Evolutionary conservation across 2,888 invertebrate genomes (phyloP).

Genomic region (Graphium colonna): DNA sequence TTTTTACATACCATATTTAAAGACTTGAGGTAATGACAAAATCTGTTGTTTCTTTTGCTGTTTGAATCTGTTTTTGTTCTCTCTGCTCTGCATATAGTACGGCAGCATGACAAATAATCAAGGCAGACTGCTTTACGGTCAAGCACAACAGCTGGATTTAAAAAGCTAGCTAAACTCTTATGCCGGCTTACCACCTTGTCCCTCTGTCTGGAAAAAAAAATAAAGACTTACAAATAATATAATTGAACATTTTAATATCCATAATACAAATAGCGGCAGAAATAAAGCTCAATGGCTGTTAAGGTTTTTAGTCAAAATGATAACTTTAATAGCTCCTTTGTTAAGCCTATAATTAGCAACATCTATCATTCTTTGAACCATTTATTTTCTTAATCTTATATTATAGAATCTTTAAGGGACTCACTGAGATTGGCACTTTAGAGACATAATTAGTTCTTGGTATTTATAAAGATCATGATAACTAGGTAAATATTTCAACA

Average conservation of each 20-base stretch:
- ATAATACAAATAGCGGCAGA: too few relatives aligned
- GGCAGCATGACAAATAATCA: constrained; percentile 85
- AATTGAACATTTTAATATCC: neutral
- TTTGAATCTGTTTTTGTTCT: constrained; percentile 78
- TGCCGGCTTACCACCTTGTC: constrained; percentile 56
- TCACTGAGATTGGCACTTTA: too few relatives aligned
- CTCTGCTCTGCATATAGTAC: constrained; percentile 86
- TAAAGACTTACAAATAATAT: neutral
- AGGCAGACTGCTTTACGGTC: constrained; percentile 78
- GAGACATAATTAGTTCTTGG: too few relatives aligned
- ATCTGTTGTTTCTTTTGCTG: constrained; percentile 85
- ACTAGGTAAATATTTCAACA: too few relatives aligned
- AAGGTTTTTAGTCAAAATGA: too few relatives aligned
- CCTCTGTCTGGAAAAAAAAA: constrained; percentile 64
- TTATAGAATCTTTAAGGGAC: too few relatives aligned
- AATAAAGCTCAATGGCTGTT: too few relatives aligned
- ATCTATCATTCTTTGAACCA: too few relatives aligned
- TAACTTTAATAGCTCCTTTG: too few relatives aligned
- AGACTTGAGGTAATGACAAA: constrained; percentile 88
- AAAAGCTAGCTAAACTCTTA: constrained; percentile 63
- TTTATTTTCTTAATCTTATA: too few relatives aligned
- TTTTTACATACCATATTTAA: constrained; percentile 72
- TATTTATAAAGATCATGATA: too few relatives aligned
- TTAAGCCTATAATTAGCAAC: too few relatives aligned
- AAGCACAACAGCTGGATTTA: constrained; percentile 67